A percentile compares a stretch with the other conserved stretches of the same genome.
These are phyloP conservation scores for Peribatodes rhomboidaria DNA, from an alignment of 2,888 invertebrate genomes.

Conservation along the genomic window DNA sequence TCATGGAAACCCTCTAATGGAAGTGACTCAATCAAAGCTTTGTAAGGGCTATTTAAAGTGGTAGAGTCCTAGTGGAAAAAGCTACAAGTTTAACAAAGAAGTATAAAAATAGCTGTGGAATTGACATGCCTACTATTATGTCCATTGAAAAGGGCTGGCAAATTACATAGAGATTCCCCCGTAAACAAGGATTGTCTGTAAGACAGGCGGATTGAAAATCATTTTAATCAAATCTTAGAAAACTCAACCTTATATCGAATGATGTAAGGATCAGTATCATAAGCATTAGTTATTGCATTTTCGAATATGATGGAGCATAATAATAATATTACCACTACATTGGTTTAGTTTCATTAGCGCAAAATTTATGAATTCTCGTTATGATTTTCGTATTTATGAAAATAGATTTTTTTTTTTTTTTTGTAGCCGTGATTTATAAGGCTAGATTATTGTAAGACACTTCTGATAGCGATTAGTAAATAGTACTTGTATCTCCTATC, in stretches of 20 bases:
- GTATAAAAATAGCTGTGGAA: conserved; percentile 15
- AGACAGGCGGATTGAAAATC: conserved; percentile 9
- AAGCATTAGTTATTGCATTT: not conserved
- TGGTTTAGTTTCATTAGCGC: not conserved
- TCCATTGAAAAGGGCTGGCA: conserved; percentile 19
- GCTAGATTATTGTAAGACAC: no score
- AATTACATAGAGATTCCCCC: conserved; percentile 25
- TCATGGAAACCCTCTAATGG: not conserved
- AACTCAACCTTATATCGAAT: not conserved
- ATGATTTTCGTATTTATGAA: no score
- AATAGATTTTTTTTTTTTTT: no score
- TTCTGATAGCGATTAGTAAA: no score
- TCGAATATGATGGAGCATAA: not conserved
- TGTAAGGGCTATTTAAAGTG: not conserved
- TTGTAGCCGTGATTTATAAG: no score
- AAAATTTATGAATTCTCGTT: no score
- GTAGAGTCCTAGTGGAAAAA: not conserved
- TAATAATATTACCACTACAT: conserved; percentile 1
- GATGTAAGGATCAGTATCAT: not conserved
- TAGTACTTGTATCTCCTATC: no score
- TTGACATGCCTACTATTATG: conserved; percentile 13
- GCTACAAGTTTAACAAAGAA: not conserved
- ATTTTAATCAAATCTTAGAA: not conserved
- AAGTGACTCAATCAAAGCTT: not conserved
- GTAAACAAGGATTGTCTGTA: conserved; percentile 27